phyloP scores from a whole-genome alignment of 2,888 invertebrate species.

The Drosophila phalerata region DNA sequence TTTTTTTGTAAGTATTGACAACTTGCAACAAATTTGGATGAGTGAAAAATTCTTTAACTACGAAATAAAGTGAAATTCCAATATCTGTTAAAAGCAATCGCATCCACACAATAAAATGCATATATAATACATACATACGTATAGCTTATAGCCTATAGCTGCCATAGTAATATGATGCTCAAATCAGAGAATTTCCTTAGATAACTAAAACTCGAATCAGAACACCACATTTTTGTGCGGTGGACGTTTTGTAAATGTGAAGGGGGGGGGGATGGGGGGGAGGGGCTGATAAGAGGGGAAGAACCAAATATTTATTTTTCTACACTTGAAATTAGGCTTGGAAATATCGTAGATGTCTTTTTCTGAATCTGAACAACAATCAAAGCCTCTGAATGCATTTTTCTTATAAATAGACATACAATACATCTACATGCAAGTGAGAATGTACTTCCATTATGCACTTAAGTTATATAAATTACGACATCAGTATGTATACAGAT shows the following conservation, averaged over 20 bases:
- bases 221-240: slow-evolving; percentile 1
- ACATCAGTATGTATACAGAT: not conserved
- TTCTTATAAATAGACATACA: slow-evolving; percentile 16
- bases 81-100: slow-evolving; percentile 1
- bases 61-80: slow-evolving; percentile 9
- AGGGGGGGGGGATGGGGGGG: not conserved
- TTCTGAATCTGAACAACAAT: slow-evolving; percentile 10
- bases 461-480: slow-evolving; percentile 21
- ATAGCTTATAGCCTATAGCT: slow-evolving; percentile 48
- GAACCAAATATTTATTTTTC: slow-evolving; percentile 41
- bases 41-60: not conserved
- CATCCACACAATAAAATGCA: not conserved
- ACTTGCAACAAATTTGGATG: not conserved
- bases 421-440: slow-evolving; percentile 6
- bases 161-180: slow-evolving; percentile 59
- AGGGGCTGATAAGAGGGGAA: not conserved
- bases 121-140: slow-evolving; percentile 1
- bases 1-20: slow-evolving; percentile 1
- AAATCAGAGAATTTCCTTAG: slow-evolving; percentile 28
- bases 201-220: slow-evolving; percentile 26
- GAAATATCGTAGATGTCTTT: slow-evolving; percentile 14
- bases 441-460: slow-evolving; percentile 38
- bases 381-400: slow-evolving; percentile 31
- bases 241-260: slow-evolving; percentile 1
- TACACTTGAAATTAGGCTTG: slow-evolving; percentile 29